A percentile compares a stretch with the other conserved stretches of the same genome.
Evolutionary conservation across 2,113 vertebrate genomes (phyloP).

Genomic region (Malurus elegans): DNA sequence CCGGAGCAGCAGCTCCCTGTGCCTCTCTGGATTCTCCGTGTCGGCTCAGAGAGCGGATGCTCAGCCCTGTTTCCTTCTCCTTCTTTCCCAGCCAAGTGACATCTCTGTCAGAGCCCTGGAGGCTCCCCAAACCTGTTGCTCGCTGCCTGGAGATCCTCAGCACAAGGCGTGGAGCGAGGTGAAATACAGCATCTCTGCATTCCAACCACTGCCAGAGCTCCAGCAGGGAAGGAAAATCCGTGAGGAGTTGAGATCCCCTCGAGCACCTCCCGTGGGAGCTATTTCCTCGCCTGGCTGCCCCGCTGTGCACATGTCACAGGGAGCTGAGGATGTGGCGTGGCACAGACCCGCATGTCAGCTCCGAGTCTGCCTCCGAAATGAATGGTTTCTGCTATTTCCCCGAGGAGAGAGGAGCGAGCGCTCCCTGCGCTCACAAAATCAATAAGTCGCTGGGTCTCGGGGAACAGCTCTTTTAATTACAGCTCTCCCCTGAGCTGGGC

Average conservation of each 20-base stretch:
- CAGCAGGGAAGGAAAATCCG: background rate
- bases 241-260: background rate
- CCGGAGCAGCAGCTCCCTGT: background rate
- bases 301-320: background rate
- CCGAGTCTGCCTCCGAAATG: background rate
- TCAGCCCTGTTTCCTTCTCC: background rate
- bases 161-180: background rate
- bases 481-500: background rate
- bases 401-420: background rate
- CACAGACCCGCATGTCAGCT: background rate
- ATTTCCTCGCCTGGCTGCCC: background rate
- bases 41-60: background rate
- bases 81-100: background rate
- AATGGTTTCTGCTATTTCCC: constrained; percentile 8
- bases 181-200: background rate
- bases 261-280: background rate
- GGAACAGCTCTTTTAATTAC: constrained; percentile 49
- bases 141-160: background rate
- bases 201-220: background rate
- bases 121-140: background rate
- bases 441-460: background rate
- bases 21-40: accelerated
- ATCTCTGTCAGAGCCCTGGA: background rate
- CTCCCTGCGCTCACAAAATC: background rate
- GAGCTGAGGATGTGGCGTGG: background rate